These are phyloP conservation scores for Thomomys bottae DNA, from an alignment of 2,113 vertebrate species.

Conservation along the genomic window DNA sequence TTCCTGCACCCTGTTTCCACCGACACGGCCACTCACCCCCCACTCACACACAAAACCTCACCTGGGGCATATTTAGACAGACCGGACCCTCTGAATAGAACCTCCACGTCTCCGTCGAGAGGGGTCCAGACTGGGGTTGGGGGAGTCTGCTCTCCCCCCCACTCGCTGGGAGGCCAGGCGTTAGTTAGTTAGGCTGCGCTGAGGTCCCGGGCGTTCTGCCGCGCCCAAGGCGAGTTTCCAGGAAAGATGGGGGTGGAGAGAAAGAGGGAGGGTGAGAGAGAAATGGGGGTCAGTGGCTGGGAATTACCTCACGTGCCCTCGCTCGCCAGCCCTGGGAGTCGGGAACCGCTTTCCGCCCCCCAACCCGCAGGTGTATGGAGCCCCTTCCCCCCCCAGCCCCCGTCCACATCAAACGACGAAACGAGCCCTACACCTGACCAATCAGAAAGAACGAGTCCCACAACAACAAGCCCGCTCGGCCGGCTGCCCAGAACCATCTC, in stretches of 20 bases:
- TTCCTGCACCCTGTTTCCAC: background rate
- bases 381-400: background rate
- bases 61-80: constrained; percentile 80
- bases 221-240: constrained; percentile 78
- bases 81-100: constrained; percentile 17
- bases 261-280: constrained; percentile 76
- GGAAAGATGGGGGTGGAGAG: constrained; percentile 82
- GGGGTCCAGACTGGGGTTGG: background rate
- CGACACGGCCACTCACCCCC: background rate
- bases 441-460: constrained; percentile 61
- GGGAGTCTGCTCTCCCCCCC: constrained; percentile 36
- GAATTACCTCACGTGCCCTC: constrained; percentile 65
- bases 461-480: constrained; percentile 12
- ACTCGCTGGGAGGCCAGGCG: constrained; percentile 44
- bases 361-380: constrained; percentile 61
- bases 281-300: constrained; percentile 73
- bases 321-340: constrained; percentile 26
- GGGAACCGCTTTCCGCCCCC: constrained; percentile 44
- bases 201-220: constrained; percentile 77
- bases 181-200: constrained; percentile 68
- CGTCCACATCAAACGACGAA: constrained; percentile 30
- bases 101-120: constrained; percentile 62
- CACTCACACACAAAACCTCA: constrained; percentile 49
- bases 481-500: constrained; percentile 8
- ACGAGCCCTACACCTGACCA: constrained; percentile 63